A percentile compares a stretch with the other conserved stretches of the same genome.
Conservation (phyloP, 1,140 invertebrate species). For the Nasonia giraulti region DNA sequence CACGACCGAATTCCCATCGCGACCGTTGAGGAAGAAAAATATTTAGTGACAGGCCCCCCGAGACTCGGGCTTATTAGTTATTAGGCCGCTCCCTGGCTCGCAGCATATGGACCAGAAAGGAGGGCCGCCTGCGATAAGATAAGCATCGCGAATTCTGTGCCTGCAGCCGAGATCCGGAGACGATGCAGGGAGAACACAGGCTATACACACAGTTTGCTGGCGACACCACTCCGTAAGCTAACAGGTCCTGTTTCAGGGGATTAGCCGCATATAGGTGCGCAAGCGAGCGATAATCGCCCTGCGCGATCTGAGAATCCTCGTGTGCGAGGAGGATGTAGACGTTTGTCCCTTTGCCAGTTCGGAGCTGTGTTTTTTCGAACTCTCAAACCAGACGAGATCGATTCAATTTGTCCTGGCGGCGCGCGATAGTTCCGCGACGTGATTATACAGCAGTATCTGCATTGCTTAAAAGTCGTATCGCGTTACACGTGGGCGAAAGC, state of each 20-base stretch:
- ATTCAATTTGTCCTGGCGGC: too few relatives aligned
- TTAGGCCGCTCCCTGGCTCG: constrained; percentile 67
- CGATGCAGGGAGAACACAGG: not conserved
- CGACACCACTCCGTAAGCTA: constrained; percentile 50
- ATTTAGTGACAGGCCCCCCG: constrained; percentile 70
- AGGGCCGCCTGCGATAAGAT: constrained; percentile 58
- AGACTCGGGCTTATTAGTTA: constrained; percentile 52
- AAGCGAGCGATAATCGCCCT: constrained; percentile 15
- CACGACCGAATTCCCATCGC: constrained; percentile 62
- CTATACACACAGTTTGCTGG: not conserved
- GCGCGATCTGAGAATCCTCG: not conserved
- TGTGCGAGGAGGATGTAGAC: not conserved
- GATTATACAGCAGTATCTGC: not conserved
- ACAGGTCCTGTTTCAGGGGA: constrained; percentile 73
- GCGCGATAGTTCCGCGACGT: not conserved
- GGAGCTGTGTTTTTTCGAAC: not conserved
- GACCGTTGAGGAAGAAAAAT: constrained; percentile 70
- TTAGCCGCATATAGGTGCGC: constrained; percentile 56
- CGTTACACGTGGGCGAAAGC: constrained; percentile 21
- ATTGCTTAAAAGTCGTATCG: constrained; percentile 47
- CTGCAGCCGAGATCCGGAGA: too few relatives aligned
- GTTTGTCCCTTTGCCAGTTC: not conserved
- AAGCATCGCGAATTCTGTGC: constrained; percentile 58
- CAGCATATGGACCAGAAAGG: constrained; percentile 72
- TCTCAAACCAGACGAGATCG: too few relatives aligned